A percentile compares a stretch with the other conserved stretches of the same genome.
Evolutionary conservation across 2,888 invertebrate genomes (phyloP).

Genomic region (Reticulitermes lucifugus): DNA sequence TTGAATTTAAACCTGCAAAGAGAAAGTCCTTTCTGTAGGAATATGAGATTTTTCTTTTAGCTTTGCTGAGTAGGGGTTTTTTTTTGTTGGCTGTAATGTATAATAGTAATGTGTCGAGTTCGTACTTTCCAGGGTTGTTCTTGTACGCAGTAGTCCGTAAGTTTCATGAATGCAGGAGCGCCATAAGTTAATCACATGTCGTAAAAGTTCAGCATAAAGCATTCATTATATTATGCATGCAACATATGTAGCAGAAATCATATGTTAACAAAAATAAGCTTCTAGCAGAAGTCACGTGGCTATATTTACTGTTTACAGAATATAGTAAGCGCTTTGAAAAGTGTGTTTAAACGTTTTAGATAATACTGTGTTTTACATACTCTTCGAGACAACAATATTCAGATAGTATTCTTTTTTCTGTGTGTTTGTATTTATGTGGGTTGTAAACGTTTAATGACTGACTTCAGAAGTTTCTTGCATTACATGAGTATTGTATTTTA

Average conservation of each 20-base stretch:
- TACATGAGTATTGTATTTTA: conserved; percentile 32
- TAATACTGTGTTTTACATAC: conserved; percentile 47
- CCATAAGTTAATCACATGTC: conserved; percentile 41
- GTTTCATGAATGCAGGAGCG: conserved; percentile 31
- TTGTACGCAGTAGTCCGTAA: conserved; percentile 35
- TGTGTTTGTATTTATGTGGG: conserved; percentile 50
- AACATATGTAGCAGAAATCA: conserved; percentile 12
- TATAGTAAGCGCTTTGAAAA: conserved; percentile 43
- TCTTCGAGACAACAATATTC: conserved; percentile 34
- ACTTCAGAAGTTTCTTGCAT: conserved; percentile 40
- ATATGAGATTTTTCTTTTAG: conserved; percentile 35
- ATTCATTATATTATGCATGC: conserved; percentile 42
- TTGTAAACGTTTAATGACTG: conserved; percentile 44
- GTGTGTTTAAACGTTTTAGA: conserved; percentile 43
- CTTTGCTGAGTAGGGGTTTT: conserved; percentile 31
- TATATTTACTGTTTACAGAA: conserved; percentile 39
- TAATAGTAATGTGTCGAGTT: conserved; percentile 39
- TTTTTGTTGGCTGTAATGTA: conserved; percentile 33
- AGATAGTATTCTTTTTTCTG: conserved; percentile 43
- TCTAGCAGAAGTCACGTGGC: conserved; percentile 42
- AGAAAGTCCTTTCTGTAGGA: conserved; percentile 24
- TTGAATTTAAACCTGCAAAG: conserved; percentile 35
- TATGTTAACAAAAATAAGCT: conserved; percentile 35
- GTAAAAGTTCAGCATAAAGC: conserved; percentile 40
- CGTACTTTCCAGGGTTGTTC: conserved; percentile 39